Evolutionary conservation across 1,140 invertebrate genomes (phyloP), one percentile per base, ranked within the genome.

Genomic region (Acromyrmex heyeri): DNA sequence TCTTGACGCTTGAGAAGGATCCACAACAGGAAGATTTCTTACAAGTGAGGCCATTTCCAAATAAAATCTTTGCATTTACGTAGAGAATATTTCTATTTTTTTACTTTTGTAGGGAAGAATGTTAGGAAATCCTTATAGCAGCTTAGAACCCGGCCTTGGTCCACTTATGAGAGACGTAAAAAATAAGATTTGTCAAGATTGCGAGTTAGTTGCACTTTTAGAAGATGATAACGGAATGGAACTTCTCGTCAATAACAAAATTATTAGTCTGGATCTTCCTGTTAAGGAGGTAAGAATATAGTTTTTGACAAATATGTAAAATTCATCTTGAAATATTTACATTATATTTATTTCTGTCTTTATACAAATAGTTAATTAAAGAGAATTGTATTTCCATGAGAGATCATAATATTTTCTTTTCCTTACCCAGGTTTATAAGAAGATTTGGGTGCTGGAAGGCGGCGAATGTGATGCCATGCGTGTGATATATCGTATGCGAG

Each of bases 171-270:
- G 99, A 59, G 99, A 99, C 93, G 98, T 99, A 0, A 99, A 99
- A 94, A 99, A 99, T 94, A 99, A 99, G 95, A 99, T 99, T 86
- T 99, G 99, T 93, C 98, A 98, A 91, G 99, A 99, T 95, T 99
- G 99, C 95, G 99, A 99, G 93, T 95, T 99, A 59, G 98, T 99
- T 0, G 99, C 99, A 1, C 95, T 99, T 21, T 94, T 99, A 0
- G 99, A 99, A 94, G 99, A 99, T 94, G 99, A 99, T 93, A 99
- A 99, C 92, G 99, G 99, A 67, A 99, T 99, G 99, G 99, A 99
- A 94, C 95, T 99, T 73, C 96, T 99, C n/a, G 99, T 99, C 0
- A 99, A 99, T 92, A 99, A 99, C 94, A 99, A 99, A 96, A 99
- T 99, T 73, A 99, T 99, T 91, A 99, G 98, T 86, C 95, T 99